These are phyloP conservation scores for Sminthopsis crassicaudata DNA, from an alignment of 2,113 vertebrate genomes.

Conservation along the genomic window DNA sequence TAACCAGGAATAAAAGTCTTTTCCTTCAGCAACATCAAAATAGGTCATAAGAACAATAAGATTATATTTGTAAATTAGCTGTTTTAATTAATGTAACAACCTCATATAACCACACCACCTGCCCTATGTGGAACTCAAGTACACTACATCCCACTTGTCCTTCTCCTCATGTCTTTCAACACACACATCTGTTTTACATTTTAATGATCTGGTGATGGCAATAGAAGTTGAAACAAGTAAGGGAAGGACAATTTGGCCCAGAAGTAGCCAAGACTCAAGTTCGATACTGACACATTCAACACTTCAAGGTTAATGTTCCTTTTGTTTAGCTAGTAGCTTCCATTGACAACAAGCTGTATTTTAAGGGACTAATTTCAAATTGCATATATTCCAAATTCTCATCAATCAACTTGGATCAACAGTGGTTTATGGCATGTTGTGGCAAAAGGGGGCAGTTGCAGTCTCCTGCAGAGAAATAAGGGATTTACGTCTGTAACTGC, in stretches of 20 bases:
- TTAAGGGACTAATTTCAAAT: conserved; percentile 58
- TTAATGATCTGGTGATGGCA: not conserved
- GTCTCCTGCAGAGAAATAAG: conserved; percentile 36
- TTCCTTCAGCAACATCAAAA: too few species aligned
- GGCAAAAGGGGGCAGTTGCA: conserved; percentile 23
- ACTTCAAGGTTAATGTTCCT: not conserved
- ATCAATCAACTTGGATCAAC: conserved; percentile 40
- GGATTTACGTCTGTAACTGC: conserved; percentile 59
- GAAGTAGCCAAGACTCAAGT: not conserved
- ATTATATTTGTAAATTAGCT: too few species aligned
- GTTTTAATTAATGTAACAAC: too few species aligned
- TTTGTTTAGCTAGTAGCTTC: not conserved
- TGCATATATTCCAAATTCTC: conserved; percentile 39
- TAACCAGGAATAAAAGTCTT: too few species aligned
- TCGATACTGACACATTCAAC: not conserved
- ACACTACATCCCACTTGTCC: too few species aligned
- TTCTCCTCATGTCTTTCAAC: too few species aligned
- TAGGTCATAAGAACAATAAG: too few species aligned
- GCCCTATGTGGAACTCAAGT: too few species aligned
- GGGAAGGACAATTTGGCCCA: not conserved
- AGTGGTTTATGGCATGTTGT: conserved; percentile 19
- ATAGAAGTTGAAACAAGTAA: not conserved
- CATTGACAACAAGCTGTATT: conserved; percentile 8
- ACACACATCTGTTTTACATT: not conserved
- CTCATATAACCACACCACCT: too few species aligned